These are phyloP conservation scores for Eulacestoma nigropectus DNA, from an alignment of 2,113 vertebrate genomes.

Conservation along the genomic window DNA sequence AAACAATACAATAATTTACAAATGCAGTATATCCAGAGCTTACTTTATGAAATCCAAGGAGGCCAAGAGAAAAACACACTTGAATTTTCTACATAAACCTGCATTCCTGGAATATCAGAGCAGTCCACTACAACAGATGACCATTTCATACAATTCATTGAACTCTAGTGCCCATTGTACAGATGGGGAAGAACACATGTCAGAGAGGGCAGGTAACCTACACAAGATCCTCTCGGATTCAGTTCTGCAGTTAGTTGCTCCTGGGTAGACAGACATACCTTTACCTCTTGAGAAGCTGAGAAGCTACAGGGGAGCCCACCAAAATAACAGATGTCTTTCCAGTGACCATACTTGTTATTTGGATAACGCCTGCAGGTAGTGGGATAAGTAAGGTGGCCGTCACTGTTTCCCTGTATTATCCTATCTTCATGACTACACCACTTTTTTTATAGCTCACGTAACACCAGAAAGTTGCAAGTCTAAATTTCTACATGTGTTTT, in stretches of 20 bases:
- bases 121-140: neutral
- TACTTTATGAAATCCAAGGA: neutral
- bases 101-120: neutral
- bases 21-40: neutral
- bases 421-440: neutral
- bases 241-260: neutral
- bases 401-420: neutral
- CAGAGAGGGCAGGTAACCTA: neutral
- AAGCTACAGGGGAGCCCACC: neutral
- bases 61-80: neutral
- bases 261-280: neutral
- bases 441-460: neutral
- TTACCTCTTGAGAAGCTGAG: neutral
- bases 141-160: neutral
- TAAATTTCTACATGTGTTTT: neutral
- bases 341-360: neutral
- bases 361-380: neutral
- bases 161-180: neutral
- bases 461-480: neutral
- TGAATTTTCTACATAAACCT: neutral
- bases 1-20: neutral
- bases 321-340: neutral
- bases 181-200: accelerated
- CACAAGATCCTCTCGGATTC: neutral
- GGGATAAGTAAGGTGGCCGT: neutral